Evolutionary conservation across 1,140 invertebrate species (phyloP), one percentile per base, ranked within the genome.

Genomic region (Drosophila chauvacae): DNA sequence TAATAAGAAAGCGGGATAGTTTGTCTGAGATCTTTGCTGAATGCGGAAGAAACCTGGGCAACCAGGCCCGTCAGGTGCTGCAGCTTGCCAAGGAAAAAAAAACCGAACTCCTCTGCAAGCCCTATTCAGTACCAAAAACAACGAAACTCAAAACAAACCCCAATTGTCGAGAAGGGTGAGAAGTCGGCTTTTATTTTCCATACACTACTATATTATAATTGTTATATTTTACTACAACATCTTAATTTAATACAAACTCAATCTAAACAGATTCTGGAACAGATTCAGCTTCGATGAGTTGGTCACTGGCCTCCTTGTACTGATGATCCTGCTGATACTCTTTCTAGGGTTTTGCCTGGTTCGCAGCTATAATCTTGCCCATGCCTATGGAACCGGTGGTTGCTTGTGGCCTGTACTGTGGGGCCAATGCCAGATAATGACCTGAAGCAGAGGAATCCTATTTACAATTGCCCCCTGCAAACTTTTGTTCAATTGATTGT

Each of bases 341-440:
- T 9, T 45, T 0, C 0, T 72, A 1, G 42, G 20, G 1, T 28
- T 84, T 2, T 42, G 28, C 3, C 41, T 84, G 16, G 28, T 77
- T 9, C 45, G 81, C 2, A 62, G 44, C 13, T 84, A 77, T 18
- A 80, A 85, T 18, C 72, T 26, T 3, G 42, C 55, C 0, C 71
- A 26, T 48, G 14, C 33, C 7, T 80, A 77, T 47, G 81, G 81
- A 16, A 33, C 57, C 4, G 81, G 81, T 5, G 69, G 77, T 3
- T 84, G 80, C 14, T 28, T 64, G 10, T 48, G 51, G 3, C 53
- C 61, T 0, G 4, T 69, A n/a, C 20, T 83, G 0, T 83, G 75
- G 75, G 57, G 26, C 18, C 50, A 70, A 6, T 83, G 81, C 30
- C 30, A 42, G n/a, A 48, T 77, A 41, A 14, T 61, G 28, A 60